Percentiles rank a stretch among this genome's conserved stretches.
phyloP scores from a whole-genome alignment of 2,888 invertebrate species.

The Hermaeophaga mercurialis region DNA sequence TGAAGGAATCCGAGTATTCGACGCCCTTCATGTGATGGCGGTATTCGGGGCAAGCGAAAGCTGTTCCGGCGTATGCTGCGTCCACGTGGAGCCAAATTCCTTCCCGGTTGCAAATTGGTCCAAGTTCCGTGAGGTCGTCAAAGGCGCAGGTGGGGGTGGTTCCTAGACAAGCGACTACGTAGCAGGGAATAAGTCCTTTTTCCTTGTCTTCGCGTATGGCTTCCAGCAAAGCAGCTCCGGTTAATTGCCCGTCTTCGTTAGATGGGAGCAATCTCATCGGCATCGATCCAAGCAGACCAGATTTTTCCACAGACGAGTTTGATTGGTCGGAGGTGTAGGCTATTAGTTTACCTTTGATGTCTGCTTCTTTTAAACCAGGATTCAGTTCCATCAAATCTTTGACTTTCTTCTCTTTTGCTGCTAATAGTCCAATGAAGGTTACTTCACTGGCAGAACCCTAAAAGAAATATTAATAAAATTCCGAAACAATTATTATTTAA shows the following conservation, averaged over 20 bases:
- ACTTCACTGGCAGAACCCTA: constrained; percentile 92
- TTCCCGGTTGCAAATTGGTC: constrained; percentile 76
- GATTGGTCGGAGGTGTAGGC: constrained; percentile 88
- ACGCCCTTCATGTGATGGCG: constrained; percentile 66
- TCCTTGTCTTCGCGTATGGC: constrained; percentile 79
- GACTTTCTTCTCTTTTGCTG: constrained; percentile 75
- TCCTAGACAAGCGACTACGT: constrained; percentile 74
- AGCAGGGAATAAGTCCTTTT: constrained; percentile 86
- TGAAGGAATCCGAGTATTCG: constrained; percentile 86
- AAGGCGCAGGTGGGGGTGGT: constrained; percentile 84
- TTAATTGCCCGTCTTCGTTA: constrained; percentile 70
- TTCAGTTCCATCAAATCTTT: constrained; percentile 62
- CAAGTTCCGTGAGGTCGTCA: constrained; percentile 86
- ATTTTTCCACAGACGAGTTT: constrained; percentile 89
- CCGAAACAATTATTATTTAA: too few relatives aligned
- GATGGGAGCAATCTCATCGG: constrained; percentile 74
- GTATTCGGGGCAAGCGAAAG: constrained; percentile 91
- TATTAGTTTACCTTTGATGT: constrained; percentile 73
- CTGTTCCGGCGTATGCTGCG: constrained; percentile 94
- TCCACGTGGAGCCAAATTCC: constrained; percentile 93
- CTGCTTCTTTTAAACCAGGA: constrained; percentile 67
- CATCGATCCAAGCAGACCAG: constrained; percentile 80
- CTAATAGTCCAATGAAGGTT: constrained; percentile 80
- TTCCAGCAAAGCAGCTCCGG: constrained; percentile 68
- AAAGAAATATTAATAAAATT: too few relatives aligned